Percentiles rank a stretch among this genome's conserved stretches.
phyloP scores from a whole-genome alignment of 2,113 vertebrate genomes.

The Mustelus asterias region DNA sequence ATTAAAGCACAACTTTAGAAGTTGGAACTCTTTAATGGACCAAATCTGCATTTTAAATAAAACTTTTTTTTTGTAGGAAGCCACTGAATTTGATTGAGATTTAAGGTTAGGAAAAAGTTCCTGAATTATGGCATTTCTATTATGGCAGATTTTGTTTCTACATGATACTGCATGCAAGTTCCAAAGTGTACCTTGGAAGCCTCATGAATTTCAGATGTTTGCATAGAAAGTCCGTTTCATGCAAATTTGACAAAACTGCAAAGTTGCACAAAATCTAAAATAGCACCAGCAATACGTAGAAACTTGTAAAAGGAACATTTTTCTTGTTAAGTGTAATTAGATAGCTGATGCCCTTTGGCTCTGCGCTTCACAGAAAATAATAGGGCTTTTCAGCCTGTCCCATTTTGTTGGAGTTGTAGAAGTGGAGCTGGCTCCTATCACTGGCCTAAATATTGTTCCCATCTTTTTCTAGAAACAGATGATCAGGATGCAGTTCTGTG shows the following conservation, averaged over 20 bases:
- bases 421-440: background rate
- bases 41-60: background rate
- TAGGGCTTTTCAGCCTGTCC: background rate
- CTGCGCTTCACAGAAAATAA: background rate
- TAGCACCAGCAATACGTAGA: background rate
- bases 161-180: background rate
- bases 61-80: background rate
- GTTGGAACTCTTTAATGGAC: background rate
- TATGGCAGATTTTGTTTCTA: background rate
- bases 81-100: background rate
- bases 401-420: background rate
- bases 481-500: slow-evolving; percentile 71
- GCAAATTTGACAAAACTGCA: background rate
- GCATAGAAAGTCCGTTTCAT: background rate
- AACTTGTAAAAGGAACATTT: background rate
- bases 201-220: slow-evolving; percentile 4
- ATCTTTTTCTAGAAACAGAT: slow-evolving; percentile 62
- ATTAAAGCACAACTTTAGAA: background rate
- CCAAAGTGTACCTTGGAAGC: no score
- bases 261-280: background rate
- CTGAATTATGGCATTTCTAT: background rate
- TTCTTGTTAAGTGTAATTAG: background rate
- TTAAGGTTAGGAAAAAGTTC: background rate
- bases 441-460: slow-evolving; percentile 14
- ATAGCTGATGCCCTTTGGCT: background rate